These are phyloP conservation scores for Phocoena sinus DNA, from an alignment of 2,113 vertebrate species.

Conservation along the genomic window DNA sequence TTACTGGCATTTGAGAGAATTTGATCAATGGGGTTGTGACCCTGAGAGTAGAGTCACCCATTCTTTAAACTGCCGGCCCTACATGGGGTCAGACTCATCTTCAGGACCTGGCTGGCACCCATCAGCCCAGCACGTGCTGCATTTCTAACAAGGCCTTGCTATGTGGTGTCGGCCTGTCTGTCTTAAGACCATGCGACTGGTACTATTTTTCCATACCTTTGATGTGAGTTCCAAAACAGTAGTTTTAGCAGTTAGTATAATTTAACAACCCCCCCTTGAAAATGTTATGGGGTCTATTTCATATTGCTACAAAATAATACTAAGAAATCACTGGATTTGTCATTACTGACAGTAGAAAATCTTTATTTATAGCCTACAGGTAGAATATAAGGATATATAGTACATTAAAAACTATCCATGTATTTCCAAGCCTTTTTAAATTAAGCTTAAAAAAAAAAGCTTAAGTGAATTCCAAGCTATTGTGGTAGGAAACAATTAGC, in stretches of 20 bases:
- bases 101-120: background rate
- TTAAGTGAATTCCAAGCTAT: background rate
- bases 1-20: background rate
- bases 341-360: background rate
- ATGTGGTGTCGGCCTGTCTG: fast-evolving
- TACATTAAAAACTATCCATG: background rate
- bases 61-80: background rate
- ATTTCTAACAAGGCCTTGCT: background rate
- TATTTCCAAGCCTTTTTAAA: background rate
- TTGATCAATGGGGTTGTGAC: background rate
- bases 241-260: background rate
- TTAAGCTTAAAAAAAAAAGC: too few species aligned
- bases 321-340: background rate
- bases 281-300: background rate
- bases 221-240: background rate
- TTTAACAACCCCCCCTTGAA: background rate
- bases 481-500: background rate
- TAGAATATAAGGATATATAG: background rate
- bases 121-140: fast-evolving
- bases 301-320: background rate
- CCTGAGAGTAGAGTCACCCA: background rate
- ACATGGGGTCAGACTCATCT: background rate
- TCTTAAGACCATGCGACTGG: background rate
- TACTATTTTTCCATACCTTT: background rate
- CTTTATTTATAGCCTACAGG: background rate